These are phyloP conservation scores for Heterotilapia buettikoferi DNA, from an alignment of 2,113 vertebrate genomes.

Conservation along the genomic window DNA sequence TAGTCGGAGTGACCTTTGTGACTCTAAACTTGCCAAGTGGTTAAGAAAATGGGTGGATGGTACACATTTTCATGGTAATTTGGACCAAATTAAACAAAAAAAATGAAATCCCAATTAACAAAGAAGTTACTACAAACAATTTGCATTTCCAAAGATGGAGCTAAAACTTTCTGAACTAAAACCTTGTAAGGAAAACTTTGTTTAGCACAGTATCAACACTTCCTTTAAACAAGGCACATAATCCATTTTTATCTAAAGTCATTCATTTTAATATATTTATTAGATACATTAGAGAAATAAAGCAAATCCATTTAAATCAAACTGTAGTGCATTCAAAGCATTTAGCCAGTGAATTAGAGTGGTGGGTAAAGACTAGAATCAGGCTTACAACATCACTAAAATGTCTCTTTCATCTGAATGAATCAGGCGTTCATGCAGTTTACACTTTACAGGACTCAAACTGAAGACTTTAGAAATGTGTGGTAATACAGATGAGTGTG, in stretches of 20 bases:
- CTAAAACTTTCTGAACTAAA: not conserved
- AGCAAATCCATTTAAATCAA: not conserved
- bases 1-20: not conserved
- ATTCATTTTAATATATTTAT: not conserved
- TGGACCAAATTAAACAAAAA: not conserved
- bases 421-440: not conserved
- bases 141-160: not conserved
- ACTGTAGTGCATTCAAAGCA: not conserved
- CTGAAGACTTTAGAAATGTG: not conserved
- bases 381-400: not conserved
- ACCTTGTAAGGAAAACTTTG: not conserved
- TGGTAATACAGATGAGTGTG: not conserved
- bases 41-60: not conserved
- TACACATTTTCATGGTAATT: not conserved
- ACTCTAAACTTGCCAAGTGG: not conserved
- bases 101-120: not conserved
- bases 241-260: not conserved
- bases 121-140: not conserved
- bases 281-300: not conserved
- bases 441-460: not conserved
- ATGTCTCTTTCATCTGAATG: not conserved
- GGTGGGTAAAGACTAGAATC: not conserved
- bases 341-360: not conserved
- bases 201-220: not conserved
- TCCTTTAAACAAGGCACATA: not conserved